Evolutionary conservation across 37 sponge, comb jelly and placozoan species (phyloP), one percentile per base, ranked within the genome.

Genomic region (Petrosia ficiformis): DNA sequence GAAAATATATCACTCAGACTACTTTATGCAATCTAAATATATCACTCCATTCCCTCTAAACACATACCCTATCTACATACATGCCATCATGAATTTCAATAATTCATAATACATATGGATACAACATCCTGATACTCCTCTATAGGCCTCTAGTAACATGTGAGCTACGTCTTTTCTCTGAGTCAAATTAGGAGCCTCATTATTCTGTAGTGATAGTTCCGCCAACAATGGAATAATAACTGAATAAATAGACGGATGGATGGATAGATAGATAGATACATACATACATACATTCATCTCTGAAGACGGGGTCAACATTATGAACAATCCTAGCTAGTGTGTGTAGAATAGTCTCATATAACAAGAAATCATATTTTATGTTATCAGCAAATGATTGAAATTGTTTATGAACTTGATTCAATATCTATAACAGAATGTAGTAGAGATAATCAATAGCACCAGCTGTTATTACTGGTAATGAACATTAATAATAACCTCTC

Each of bases 51-150:
- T n/a, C n/a, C n/a, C n/a, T n/a, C n/a, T n/a, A n/a, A n/a, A n/a
- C n/a, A n/a, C n/a, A n/a, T n/a, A n/a, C n/a, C n/a, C n/a, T n/a
- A n/a, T n/a, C n/a, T n/a, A n/a, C n/a, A n/a, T n/a, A n/a, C n/a
- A n/a, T n/a, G n/a, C n/a, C n/a, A n/a, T n/a, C n/a, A n/a, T n/a
- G n/a, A n/a, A n/a, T n/a, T n/a, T n/a, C n/a, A n/a, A n/a, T n/a
- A 48, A 8, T 48, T 19, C 54, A 19, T 48, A 48, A 48, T 48
- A 48, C 54, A 48, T 48, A 14, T 19, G 88, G 92, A 93, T 94
- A 94, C 92, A 94, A 86, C 95, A 91, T 28, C 82, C 88, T 24
- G 86, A 79, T 25, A 94, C 67, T 59, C 87, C 81, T 59, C 44
- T 83, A 68, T 89, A 94, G 30, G 83, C 85, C 1, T 87, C 95